These are phyloP conservation scores for Drosophila auraria DNA, from an alignment of 1,140 invertebrate genomes.

Conservation along the genomic window DNA sequence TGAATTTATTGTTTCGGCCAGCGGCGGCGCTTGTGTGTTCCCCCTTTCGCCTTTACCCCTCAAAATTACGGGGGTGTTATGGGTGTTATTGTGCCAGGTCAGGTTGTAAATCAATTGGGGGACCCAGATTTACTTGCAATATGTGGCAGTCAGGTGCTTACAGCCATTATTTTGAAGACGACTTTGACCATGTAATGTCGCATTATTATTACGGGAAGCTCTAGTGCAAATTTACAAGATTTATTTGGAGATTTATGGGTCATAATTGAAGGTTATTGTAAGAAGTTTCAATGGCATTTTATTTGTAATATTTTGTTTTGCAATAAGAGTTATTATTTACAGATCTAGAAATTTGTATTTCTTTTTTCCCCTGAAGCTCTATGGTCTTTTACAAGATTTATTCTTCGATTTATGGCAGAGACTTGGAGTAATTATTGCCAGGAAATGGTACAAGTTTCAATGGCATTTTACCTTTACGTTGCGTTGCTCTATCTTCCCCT, in stretches of 20 bases:
- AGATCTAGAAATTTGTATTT: constrained; percentile 1
- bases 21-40: constrained; percentile 35
- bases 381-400: constrained; percentile 2
- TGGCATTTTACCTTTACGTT: not conserved
- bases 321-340: constrained; percentile 3
- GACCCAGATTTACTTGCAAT: constrained; percentile 27
- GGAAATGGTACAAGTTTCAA: constrained; percentile 22
- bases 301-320: not conserved
- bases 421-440: constrained; percentile 4
- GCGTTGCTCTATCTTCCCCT: constrained; percentile 3
- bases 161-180: not conserved
- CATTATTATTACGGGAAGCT: constrained; percentile 6
- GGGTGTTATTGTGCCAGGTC: constrained; percentile 71
- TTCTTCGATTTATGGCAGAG: constrained; percentile 11
- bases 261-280: not conserved
- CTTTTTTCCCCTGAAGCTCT: not conserved
- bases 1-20: constrained; percentile 66
- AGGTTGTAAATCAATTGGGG: constrained; percentile 69
- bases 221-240: constrained; percentile 6
- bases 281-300: constrained; percentile 9
- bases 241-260: constrained; percentile 18
- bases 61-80: not conserved
- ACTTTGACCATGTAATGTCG: constrained; percentile 30
- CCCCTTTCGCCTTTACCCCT: too few relatives aligned
- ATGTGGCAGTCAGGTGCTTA: constrained; percentile 34